Evolutionary conservation across 1,140 invertebrate species (phyloP), one percentile per base, ranked within the genome.

Genomic region (Holotrichia oblita): DNA sequence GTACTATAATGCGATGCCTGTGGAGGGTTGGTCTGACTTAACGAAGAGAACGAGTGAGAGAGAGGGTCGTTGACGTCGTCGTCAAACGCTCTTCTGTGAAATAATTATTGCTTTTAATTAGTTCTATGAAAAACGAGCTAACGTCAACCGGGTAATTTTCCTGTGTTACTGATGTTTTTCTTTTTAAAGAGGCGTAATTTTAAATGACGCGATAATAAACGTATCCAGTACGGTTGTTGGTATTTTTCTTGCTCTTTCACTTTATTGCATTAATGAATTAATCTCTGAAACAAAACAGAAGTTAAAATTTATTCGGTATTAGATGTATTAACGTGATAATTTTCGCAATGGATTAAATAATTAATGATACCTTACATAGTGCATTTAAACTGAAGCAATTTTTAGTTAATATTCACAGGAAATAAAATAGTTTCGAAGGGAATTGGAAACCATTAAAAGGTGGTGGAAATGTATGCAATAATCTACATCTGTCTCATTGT

Each of bases 21-120:
- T 6, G 64, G 22, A 24, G 24, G 64, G 64, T 27, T 72, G 34
- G 24, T 8, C 14, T 9, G 17, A 34, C 2, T 12, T 27, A 73
- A 73, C 72, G 72, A 24, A 6, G 27, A n/a, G 40, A 40, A 12
- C 14, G 22, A 12, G 27, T 3, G 73, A 44, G 34, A 41, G 14
- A 40, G 41, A 74, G 73, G 73, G 73, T 69, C 61, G 61, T 69
- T 34, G 61, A 69, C 61, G 61, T 69, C 61, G 61, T 69, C 61
- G 61, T 69, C 61, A 34, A 55, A 55, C 48, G 48, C 48, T 55
- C 48, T 55, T 55, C 48, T 20, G 61, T 7, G 61, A 69, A 69
- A 69, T 69, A 69, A 69, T 69, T 69, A 69, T 69, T 34, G 61
- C 61, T 69, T 69, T 69, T 69, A 69, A 69, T 69, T 69, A 69